Conservation (phyloP, 2,888 invertebrate species). For the Horisme vitalbata region DNA sequence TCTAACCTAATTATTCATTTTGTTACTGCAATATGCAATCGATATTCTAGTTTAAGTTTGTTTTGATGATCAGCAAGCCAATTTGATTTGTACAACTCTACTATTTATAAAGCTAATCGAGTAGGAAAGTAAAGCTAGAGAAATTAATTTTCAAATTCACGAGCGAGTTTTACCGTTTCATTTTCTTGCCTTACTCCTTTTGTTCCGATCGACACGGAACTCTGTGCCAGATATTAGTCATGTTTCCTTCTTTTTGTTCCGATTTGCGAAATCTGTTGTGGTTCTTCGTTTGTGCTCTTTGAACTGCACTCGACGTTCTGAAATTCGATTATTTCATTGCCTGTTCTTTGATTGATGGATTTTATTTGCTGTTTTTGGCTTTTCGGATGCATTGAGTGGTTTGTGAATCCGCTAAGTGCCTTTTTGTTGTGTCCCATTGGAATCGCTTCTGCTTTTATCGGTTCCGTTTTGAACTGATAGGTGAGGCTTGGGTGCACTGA, state of each 20-base stretch:
- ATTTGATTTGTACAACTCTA: too few relatives aligned
- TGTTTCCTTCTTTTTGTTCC: constrained; percentile 51
- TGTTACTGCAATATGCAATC: constrained; percentile 40
- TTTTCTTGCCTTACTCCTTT: constrained; percentile 61
- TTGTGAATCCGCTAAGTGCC: constrained; percentile 63
- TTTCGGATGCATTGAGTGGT: constrained; percentile 55
- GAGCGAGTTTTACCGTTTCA: constrained; percentile 46
- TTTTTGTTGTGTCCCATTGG: constrained; percentile 42
- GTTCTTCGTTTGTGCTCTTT: constrained; percentile 74
- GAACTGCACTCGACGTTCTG: constrained; percentile 72
- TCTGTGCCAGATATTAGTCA: constrained; percentile 76
- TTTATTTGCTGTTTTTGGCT: constrained; percentile 58
- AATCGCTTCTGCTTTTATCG: constrained; percentile 19
- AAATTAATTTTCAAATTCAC: background rate
- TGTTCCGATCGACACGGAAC: constrained; percentile 72
- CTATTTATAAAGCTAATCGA: too few relatives aligned
- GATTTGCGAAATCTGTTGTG: constrained; percentile 69
- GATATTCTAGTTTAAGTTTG: constrained; percentile 5
- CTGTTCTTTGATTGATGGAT: constrained; percentile 79
- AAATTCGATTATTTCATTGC: constrained; percentile 77
- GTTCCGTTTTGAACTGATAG: constrained; percentile 15
- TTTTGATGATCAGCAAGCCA: background rate
- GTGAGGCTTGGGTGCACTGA: constrained; percentile 1
- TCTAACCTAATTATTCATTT: constrained; percentile 68
- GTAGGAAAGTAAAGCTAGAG: too few relatives aligned